Evolutionary conservation across 2,888 invertebrate genomes (phyloP), one percentile per base, ranked within the genome.

Genomic region (Drosophila fulvimacula): DNA sequence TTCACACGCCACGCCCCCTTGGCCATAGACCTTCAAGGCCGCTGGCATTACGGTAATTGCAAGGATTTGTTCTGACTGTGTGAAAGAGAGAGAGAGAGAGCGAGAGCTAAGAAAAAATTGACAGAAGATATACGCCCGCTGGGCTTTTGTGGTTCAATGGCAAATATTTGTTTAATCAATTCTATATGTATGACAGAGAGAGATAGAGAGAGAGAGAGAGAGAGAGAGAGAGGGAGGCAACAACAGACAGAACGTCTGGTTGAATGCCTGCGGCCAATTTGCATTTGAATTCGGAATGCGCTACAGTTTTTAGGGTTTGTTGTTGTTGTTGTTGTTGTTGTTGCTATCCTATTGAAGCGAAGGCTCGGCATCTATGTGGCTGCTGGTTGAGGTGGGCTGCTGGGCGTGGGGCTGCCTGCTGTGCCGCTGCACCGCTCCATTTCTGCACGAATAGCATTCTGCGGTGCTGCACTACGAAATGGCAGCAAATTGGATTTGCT

Each of bases 81-180:
- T n/a, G n/a, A n/a, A n/a, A 0, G 10, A 38, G 38, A 24, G 10
- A 13, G 4, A 39, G 2, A 6, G 7, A 21, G 19, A 1, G 30
- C 42, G 36, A 34, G 10, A 15, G 9, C 34, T 53, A 39, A 4
- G 34, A 46, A 48, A 39, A 42, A 44, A 15, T 39, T n/a, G 52
- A 36, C 5, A 27, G 41, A 51, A 30, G 36, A 64, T 24, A 64
- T 44, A 42, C 48, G 53, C 53, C 79, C 48, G 32, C 39, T 24
- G 68, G 68, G 81, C 59, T 70, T 10, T 30, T 52, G 53, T 68
- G 72, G 72, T 69, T 79, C 84, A 69, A 71, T 73, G 73, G 73
- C 82, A 87, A 81, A 87, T 87, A 79, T 82, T 82, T 81, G 84
- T 79, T 87, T 87, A 87, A 82, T 87, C 82, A 82, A 84, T 83